These are phyloP conservation scores for Microctonus brassicae DNA, from an alignment of 2,888 invertebrate genomes.

Conservation along the genomic window DNA sequence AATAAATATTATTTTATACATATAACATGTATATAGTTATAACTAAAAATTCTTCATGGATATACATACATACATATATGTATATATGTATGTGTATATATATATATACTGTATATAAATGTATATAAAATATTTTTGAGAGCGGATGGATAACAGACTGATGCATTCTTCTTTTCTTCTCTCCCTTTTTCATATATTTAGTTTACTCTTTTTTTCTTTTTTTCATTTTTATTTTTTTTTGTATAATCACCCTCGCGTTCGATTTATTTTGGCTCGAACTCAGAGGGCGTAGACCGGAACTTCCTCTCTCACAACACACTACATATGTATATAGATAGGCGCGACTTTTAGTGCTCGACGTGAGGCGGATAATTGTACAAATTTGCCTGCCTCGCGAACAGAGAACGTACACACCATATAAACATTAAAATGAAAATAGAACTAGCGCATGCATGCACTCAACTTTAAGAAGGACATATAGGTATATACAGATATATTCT, in stretches of 20 bases:
- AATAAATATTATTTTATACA: background rate
- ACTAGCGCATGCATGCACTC: background rate
- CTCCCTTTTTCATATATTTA: background rate
- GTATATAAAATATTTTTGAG: background rate
- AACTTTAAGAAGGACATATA: background rate
- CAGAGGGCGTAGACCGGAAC: slow-evolving; percentile 39
- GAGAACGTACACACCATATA: slow-evolving; percentile 16
- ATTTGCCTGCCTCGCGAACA: slow-evolving; percentile 45
- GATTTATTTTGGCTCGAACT: slow-evolving; percentile 35
- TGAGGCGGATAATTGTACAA: slow-evolving; percentile 47
- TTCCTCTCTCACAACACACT: slow-evolving; percentile 20
- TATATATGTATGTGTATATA: too few relatives aligned
- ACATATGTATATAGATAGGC: slow-evolving; percentile 12
- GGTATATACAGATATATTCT: too few relatives aligned
- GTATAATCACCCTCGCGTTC: slow-evolving; percentile 26
- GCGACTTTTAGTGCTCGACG: slow-evolving; percentile 39
- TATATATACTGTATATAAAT: too few relatives aligned
- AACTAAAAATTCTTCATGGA: background rate
- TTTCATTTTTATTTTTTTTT: background rate
- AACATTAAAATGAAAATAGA: slow-evolving; percentile 13
- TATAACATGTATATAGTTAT: background rate
- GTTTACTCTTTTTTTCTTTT: background rate
- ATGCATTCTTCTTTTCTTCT: background rate
- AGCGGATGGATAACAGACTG: slow-evolving; percentile 34
- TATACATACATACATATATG: too few relatives aligned